Evolutionary conservation across 1,140 invertebrate species (phyloP), one percentile per base, ranked within the genome.

Genomic region (Varroa destructor): DNA sequence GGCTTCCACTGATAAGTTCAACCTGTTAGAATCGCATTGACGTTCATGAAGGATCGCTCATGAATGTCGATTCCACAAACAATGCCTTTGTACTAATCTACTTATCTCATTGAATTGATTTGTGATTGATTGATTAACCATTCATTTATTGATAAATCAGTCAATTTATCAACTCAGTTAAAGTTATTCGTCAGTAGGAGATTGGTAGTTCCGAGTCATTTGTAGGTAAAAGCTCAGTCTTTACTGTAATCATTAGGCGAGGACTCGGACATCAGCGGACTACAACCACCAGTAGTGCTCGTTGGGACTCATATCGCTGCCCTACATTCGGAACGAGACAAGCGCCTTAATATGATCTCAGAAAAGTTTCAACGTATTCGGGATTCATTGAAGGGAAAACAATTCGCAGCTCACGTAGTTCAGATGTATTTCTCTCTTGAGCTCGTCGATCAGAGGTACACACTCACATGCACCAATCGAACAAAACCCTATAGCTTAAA

Each of bases 211-310:
- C 56, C 37, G 54, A 70, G 25, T 36, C 14, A 14, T 25, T 43
- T 14, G 56, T 37, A 57, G 42, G 56, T 57, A 58, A 8, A 51
- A 51, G 46, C 46, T 8, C 46, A 51, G 46, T 51, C 46, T 51
- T 51, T 25, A 25, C 46, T 51, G 8, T 51, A 8, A 51, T 51
- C 46, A 51, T 51, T 46, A 54, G n/a, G 55, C 67, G 46, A 75
- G 43, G 56, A 73, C 72, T 46, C 56, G 67, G 12, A 72, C 71
- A 51, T 74, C 57, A 54, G 70, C 70, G 73, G 75, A 8, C 73
- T 80, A 6, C 79, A 78, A 43, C 81, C 81, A 4, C 78, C 80
- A 12, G 77, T 81, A 56, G 77, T 81, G 70, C 76, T 81, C 42
- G 79, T 81, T 8, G 81, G 81, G 2, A 79, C 79, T 0, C 80